Conservation (phyloP, 1,140 invertebrate species). For the Linepithema humile region DNA sequence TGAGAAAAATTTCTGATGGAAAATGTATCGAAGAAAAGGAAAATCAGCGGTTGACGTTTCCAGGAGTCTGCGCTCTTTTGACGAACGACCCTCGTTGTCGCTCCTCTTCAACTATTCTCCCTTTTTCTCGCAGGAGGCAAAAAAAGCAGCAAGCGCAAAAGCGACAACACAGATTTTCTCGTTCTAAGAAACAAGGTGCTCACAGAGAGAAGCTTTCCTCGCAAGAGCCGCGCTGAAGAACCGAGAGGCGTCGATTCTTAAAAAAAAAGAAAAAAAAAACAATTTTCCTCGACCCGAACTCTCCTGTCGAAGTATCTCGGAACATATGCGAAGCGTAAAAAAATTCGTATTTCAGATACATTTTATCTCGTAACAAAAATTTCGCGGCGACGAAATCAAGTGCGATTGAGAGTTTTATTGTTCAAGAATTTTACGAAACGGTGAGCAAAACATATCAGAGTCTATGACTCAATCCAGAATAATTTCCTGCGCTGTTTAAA, state of each 20-base stretch:
- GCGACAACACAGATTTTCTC: constrained; percentile 8
- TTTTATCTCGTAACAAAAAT: background rate
- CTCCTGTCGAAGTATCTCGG: background rate
- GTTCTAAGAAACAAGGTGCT: constrained; percentile 65
- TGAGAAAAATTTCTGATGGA: background rate
- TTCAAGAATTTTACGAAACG: constrained; percentile 1
- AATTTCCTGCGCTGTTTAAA: background rate
- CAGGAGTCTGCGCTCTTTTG: background rate
- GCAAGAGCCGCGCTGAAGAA: constrained; percentile 51
- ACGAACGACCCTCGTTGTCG: constrained; percentile 20
- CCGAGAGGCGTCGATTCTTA: background rate
- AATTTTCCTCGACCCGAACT: background rate
- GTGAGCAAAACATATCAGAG: constrained; percentile 42
- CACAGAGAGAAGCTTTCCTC: constrained; percentile 55
- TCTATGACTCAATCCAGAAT: constrained; percentile 5
- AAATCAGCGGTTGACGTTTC: constrained; percentile 23
- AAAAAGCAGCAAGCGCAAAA: constrained; percentile 10
- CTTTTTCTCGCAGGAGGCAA: constrained; percentile 37
- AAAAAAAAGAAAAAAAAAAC: background rate
- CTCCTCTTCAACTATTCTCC: constrained; percentile 25
- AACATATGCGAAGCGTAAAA: background rate
- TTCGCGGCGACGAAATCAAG: background rate
- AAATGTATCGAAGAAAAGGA: background rate
- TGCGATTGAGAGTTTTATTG: background rate
- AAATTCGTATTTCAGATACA: background rate